phyloP scores from a whole-genome alignment of 2,888 invertebrate species.

The Tachystola acroxantha region DNA sequence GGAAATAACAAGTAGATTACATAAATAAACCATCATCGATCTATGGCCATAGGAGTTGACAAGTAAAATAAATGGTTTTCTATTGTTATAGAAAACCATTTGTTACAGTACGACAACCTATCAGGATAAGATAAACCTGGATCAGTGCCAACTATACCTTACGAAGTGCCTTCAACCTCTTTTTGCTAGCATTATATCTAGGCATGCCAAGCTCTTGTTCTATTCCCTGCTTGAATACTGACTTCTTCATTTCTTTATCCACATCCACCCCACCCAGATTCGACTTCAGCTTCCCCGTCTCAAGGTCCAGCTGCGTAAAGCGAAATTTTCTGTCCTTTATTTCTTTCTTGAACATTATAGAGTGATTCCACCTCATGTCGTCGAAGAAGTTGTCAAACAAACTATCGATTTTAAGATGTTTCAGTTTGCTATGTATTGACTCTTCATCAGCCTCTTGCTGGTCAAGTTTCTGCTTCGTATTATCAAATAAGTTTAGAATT shows the following conservation, averaged over 20 bases:
- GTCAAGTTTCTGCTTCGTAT: slow-evolving; percentile 56
- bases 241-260: slow-evolving; percentile 80
- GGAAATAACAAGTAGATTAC: too few relatives aligned
- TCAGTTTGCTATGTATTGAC: slow-evolving; percentile 45
- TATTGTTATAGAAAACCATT: too few relatives aligned
- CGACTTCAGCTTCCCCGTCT: slow-evolving; percentile 62
- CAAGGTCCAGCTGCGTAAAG: slow-evolving; percentile 54
- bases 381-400: slow-evolving; percentile 57
- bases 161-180: slow-evolving; percentile 73
- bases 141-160: slow-evolving; percentile 63
- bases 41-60: too few relatives aligned
- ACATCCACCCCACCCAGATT: slow-evolving; percentile 60
- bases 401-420: slow-evolving; percentile 47
- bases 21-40: too few relatives aligned
- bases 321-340: slow-evolving; percentile 42
- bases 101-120: too few relatives aligned
- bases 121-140: too few relatives aligned
- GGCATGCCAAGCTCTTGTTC: slow-evolving; percentile 81
- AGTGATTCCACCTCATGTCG: slow-evolving; percentile 61
- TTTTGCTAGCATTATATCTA: slow-evolving; percentile 76
- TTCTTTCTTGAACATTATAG: slow-evolving; percentile 42
- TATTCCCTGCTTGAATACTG: slow-evolving; percentile 80
- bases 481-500: slow-evolving; percentile 50
- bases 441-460: slow-evolving; percentile 36
- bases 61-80: too few relatives aligned